Percentiles rank a stretch among this genome's conserved stretches.
phyloP scores from a whole-genome alignment of 2,797 vertebrate genomes.

The Aselliscus stoliczkanus region DNA sequence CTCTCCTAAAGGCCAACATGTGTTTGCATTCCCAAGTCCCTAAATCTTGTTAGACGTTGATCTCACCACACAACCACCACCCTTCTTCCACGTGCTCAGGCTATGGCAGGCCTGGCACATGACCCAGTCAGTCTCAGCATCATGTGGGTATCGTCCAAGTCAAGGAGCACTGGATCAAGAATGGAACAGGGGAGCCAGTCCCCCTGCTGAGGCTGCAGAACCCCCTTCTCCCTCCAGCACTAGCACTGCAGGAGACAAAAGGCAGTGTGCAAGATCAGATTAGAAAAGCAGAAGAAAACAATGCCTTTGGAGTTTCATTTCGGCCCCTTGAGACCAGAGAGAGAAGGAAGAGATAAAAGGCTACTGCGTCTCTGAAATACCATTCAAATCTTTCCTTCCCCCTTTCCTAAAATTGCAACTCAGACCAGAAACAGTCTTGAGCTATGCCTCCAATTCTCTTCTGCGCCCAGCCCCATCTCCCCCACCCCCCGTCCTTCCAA shows the following conservation, averaged over 20 bases:
- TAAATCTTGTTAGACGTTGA: neutral
- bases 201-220: neutral
- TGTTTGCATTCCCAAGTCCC: neutral
- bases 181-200: neutral
- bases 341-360: neutral
- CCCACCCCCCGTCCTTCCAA: neutral
- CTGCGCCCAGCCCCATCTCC: neutral
- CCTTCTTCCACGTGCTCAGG: neutral
- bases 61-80: neutral
- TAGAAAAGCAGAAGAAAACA: neutral
- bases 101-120: neutral
- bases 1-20: neutral
- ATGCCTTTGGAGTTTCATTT: neutral
- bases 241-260: neutral
- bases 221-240: neutral
- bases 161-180: neutral
- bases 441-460: neutral
- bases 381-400: neutral
- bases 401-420: neutral
- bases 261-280: neutral
- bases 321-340: neutral
- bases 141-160: neutral
- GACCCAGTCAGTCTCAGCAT: neutral
- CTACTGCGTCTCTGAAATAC: neutral
- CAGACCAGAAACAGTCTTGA: neutral